These are phyloP conservation scores for Cheilosia scutellata DNA, from an alignment of 2,888 invertebrate species.

Conservation along the genomic window DNA sequence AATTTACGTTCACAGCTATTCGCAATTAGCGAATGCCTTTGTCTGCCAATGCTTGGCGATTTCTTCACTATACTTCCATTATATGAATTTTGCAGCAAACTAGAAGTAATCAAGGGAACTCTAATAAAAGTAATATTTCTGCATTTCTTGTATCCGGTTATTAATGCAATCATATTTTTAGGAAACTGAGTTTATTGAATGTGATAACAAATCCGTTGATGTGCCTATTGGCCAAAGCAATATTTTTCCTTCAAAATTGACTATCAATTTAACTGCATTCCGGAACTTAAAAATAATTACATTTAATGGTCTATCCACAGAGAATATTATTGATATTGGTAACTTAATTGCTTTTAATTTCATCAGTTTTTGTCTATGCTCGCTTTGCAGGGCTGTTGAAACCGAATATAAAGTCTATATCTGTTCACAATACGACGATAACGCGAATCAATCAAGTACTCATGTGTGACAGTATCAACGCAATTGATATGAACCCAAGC, in stretches of 20 bases:
- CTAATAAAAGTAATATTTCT: slow-evolving; percentile 79
- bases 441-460: slow-evolving; percentile 89
- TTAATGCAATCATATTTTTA: slow-evolving; percentile 40
- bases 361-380: neutral
- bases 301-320: slow-evolving; percentile 88
- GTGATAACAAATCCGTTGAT: slow-evolving; percentile 82
- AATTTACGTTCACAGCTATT: slow-evolving; percentile 88
- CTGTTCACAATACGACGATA: slow-evolving; percentile 82
- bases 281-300: slow-evolving; percentile 90
- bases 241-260: slow-evolving; percentile 91
- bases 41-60: slow-evolving; percentile 94
- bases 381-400: slow-evolving; percentile 78
- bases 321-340: slow-evolving; percentile 87
- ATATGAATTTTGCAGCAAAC: slow-evolving; percentile 93
- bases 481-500: slow-evolving; percentile 81
- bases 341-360: slow-evolving; percentile 3
- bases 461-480: slow-evolving; percentile 93
- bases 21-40: slow-evolving; percentile 95
- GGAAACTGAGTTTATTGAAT: slow-evolving; percentile 78
- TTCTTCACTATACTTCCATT: slow-evolving; percentile 96
- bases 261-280: slow-evolving; percentile 93
- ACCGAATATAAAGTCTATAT: slow-evolving; percentile 84
- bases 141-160: neutral
- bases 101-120: slow-evolving; percentile 85
- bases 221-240: slow-evolving; percentile 91